Evolutionary conservation across 2,888 invertebrate genomes (phyloP).

Genomic region (Caenorhabditis becei): DNA sequence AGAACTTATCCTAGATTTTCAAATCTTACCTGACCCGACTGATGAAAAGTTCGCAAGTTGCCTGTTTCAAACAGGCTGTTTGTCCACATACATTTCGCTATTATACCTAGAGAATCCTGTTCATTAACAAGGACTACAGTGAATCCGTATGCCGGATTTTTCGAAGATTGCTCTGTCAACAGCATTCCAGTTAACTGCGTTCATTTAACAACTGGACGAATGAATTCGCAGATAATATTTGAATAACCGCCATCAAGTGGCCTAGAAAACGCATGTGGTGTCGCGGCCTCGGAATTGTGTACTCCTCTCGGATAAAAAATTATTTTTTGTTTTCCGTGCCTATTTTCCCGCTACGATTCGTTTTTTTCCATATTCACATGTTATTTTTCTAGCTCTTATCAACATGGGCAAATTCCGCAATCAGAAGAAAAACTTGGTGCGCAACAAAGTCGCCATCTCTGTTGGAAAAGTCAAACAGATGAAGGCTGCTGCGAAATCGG

Average conservation of each 20-base stretch:
- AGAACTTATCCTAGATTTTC: no score
- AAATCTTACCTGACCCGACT: no score
- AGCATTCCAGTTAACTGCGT: no score
- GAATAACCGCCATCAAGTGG: not conserved
- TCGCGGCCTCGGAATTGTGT: not conserved
- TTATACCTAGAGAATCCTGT: no score
- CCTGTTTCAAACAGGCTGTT: no score
- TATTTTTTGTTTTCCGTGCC: not conserved
- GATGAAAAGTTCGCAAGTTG: no score
- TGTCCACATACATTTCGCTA: no score
- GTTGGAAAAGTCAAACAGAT: slow-evolving; percentile 39
- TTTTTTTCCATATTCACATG: not conserved
- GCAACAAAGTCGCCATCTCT: slow-evolving; percentile 44
- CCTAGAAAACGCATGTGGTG: slow-evolving; percentile 6
- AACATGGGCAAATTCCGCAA: slow-evolving; percentile 63
- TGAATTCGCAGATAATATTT: no score
- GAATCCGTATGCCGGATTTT: no score
- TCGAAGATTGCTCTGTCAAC: no score
- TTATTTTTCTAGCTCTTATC: not conserved
- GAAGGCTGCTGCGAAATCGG: slow-evolving; percentile 33
- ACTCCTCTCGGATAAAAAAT: slow-evolving; percentile 15
- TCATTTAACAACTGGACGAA: no score
- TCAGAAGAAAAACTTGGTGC: slow-evolving; percentile 52
- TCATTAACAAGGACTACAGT: no score
- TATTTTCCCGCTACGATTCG: not conserved